A percentile compares a stretch with the other conserved stretches of the same genome.
Evolutionary conservation across 2,888 invertebrate species (phyloP).

Genomic region (Neocrepidodera transversa): DNA sequence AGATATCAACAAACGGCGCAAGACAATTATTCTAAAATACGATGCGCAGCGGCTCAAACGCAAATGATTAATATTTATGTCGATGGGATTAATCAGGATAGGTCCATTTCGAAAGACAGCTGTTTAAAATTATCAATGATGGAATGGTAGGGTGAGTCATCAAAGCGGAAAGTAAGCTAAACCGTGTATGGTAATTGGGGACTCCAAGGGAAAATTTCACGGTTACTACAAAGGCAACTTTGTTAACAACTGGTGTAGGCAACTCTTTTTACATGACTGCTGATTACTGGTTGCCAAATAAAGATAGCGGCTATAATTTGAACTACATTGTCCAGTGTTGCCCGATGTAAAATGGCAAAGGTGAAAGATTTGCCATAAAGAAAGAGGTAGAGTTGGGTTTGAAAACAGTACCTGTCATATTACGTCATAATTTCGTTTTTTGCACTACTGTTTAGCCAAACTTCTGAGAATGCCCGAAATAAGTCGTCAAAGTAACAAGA

Average conservation of each 20-base stretch:
- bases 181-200: neutral
- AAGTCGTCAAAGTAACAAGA: too few species aligned
- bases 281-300: neutral
- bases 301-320: too few species aligned
- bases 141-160: slow-evolving; percentile 17
- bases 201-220: neutral
- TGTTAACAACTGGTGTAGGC: too few species aligned
- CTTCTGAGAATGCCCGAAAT: too few species aligned
- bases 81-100: neutral
- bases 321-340: too few species aligned
- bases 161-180: slow-evolving; percentile 3
- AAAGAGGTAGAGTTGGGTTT: too few species aligned
- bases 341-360: too few species aligned
- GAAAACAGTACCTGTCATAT: too few species aligned
- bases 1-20: slow-evolving; percentile 28
- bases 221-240: too few species aligned
- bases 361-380: too few species aligned
- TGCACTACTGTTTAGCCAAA: too few species aligned
- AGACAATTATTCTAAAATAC: slow-evolving; percentile 12
- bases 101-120: slow-evolving; percentile 1
- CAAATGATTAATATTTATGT: neutral
- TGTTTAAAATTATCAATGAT: slow-evolving; percentile 18
- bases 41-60: slow-evolving; percentile 13
- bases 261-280: neutral
- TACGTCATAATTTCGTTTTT: too few species aligned